phyloP scores from a whole-genome alignment of 2,113 vertebrate genomes.

The Paradoxurus hermaphroditus region DNA sequence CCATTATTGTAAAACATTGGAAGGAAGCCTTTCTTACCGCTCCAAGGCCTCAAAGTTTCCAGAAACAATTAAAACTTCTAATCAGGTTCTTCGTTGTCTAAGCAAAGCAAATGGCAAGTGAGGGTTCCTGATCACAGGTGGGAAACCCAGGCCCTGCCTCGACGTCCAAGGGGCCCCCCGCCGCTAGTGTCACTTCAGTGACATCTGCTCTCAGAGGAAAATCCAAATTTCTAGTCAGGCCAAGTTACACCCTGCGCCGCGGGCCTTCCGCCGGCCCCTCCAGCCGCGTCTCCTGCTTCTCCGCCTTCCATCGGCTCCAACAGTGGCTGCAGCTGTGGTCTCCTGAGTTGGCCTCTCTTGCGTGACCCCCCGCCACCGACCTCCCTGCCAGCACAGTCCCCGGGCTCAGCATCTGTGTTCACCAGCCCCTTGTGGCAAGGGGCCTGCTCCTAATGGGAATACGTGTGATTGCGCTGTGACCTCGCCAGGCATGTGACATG shows the following conservation, averaged over 20 bases:
- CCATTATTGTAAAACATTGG: slow-evolving; percentile 29
- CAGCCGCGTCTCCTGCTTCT: rapidly evolving
- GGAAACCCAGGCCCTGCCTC: rapidly evolving
- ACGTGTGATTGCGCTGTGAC: rapidly evolving
- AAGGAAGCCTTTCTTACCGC: background rate
- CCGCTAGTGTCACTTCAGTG: rapidly evolving
- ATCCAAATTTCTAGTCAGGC: background rate
- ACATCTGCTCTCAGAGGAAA: background rate
- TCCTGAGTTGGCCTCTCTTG: rapidly evolving
- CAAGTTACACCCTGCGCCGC: rapidly evolving
- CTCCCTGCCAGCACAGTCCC: rapidly evolving
- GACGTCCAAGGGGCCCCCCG: background rate
- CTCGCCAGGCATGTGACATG: background rate
- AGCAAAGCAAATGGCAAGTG: background rate
- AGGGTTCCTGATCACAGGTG: background rate
- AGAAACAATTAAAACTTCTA: slow-evolving; percentile 65
- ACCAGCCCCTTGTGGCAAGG: background rate
- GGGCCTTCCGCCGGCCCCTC: rapidly evolving
- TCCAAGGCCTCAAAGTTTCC: slow-evolving; percentile 61
- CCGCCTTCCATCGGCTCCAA: rapidly evolving
- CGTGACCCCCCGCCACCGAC: no score
- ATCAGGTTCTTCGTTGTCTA: slow-evolving; percentile 46
- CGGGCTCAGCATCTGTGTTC: background rate
- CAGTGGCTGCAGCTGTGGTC: rapidly evolving
- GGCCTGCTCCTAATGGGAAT: background rate